phyloP scores from a whole-genome alignment of 2,888 invertebrate genomes.

The Fragum sueziense region DNA sequence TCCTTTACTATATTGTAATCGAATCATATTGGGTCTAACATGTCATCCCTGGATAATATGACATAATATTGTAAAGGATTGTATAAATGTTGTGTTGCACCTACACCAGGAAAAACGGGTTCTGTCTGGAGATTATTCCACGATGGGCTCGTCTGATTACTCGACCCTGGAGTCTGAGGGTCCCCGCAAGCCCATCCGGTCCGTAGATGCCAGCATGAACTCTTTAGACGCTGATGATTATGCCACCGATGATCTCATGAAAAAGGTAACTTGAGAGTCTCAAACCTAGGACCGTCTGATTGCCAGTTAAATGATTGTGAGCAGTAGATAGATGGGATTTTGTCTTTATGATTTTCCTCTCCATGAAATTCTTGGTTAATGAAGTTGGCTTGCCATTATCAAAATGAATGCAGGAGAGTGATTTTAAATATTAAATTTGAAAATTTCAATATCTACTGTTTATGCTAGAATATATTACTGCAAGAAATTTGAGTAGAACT shows the following conservation, averaged over 20 bases:
- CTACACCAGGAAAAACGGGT: slow-evolving; percentile 56
- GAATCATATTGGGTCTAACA: too few species aligned
- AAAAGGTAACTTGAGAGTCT: slow-evolving; percentile 70
- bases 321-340: background rate
- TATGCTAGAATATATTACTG: too few species aligned
- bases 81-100: slow-evolving; percentile 46
- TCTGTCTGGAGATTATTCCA: slow-evolving; percentile 68
- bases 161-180: slow-evolving; percentile 64
- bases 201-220: slow-evolving; percentile 71
- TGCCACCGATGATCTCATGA: slow-evolving; percentile 69
- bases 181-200: slow-evolving; percentile 58
- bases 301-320: background rate
- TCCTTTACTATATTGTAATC: too few species aligned
- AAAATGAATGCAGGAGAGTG: too few species aligned
- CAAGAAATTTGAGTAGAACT: too few species aligned
- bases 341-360: too few species aligned
- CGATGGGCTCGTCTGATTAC: slow-evolving; percentile 70
- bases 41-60: too few species aligned
- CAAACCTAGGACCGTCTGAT: background rate
- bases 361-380: too few species aligned
- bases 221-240: slow-evolving; percentile 75
- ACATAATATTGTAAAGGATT: slow-evolving; percentile 12
- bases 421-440: too few species aligned
- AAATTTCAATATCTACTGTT: too few species aligned
- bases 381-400: too few species aligned